These are phyloP conservation scores for Leptocoma aspasia DNA, from an alignment of 2,113 vertebrate genomes.

Conservation along the genomic window DNA sequence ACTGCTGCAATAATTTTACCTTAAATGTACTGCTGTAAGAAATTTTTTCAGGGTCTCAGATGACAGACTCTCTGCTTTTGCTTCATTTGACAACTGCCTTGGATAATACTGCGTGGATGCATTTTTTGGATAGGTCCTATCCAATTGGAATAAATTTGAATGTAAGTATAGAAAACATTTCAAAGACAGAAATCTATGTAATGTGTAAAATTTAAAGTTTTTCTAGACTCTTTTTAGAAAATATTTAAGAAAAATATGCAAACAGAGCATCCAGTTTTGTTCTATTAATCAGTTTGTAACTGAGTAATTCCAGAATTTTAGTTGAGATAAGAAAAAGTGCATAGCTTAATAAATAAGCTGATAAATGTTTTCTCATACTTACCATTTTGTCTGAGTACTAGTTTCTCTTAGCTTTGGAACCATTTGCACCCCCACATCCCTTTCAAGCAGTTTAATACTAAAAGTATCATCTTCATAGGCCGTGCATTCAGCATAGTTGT, in stretches of 20 bases:
- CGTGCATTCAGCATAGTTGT: slow-evolving; percentile 72
- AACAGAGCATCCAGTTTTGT: not conserved
- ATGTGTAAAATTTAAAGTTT: not conserved
- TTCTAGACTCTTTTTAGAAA: not conserved
- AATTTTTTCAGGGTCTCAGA: slow-evolving; percentile 76
- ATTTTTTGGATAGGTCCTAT: slow-evolving; percentile 82
- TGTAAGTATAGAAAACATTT: not conserved
- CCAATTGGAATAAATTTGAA: slow-evolving; percentile 8
- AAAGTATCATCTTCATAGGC: slow-evolving; percentile 84
- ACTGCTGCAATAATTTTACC: not conserved
- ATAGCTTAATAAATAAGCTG: not conserved
- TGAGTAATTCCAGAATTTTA: not conserved
- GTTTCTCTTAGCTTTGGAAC: slow-evolving; percentile 64
- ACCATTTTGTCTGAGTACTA: slow-evolving; percentile 86
- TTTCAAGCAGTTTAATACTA: slow-evolving; percentile 79
- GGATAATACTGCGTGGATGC: slow-evolving; percentile 78
- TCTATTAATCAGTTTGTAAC: not conserved
- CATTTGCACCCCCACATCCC: slow-evolving; percentile 73
- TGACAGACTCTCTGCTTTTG: slow-evolving; percentile 66
- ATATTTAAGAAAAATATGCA: not conserved
- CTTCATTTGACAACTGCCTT: slow-evolving; percentile 75
- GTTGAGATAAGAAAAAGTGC: not conserved
- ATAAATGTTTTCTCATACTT: slow-evolving; percentile 10
- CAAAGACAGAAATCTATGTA: not conserved
- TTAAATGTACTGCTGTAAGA: slow-evolving; percentile 53